A percentile compares a stretch with the other conserved stretches of the same genome.
Conservation (phyloP, 2,888 invertebrate species). For the Lycia hirtaria region DNA sequence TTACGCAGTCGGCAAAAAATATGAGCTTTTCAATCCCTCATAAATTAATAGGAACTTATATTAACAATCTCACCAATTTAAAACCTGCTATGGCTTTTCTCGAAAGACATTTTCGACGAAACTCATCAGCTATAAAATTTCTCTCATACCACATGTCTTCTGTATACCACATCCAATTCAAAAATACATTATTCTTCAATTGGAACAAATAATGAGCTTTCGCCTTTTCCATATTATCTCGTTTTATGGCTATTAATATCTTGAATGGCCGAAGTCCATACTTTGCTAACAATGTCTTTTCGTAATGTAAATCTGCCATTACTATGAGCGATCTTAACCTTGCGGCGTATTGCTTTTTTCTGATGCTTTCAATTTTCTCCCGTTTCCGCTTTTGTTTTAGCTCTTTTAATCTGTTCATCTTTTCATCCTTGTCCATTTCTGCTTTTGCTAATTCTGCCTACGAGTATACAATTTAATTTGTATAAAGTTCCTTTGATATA, state of each 20-base stretch:
- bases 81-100: constrained; percentile 76
- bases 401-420: constrained; percentile 84
- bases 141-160: constrained; percentile 80
- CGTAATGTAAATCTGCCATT: constrained; percentile 82
- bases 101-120: constrained; percentile 79
- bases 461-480: constrained; percentile 31
- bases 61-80: constrained; percentile 63
- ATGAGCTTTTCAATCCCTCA: too few species aligned
- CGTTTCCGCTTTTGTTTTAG: constrained; percentile 86
- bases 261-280: constrained; percentile 72
- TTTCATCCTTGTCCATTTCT: constrained; percentile 87
- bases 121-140: constrained; percentile 83
- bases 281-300: constrained; percentile 67
- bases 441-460: constrained; percentile 79
- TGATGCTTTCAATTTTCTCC: constrained; percentile 86
- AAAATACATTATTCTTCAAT: constrained; percentile 77
- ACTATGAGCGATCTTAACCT: constrained; percentile 74
- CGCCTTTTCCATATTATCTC: constrained; percentile 74
- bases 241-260: constrained; percentile 63
- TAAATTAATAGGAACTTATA: too few species aligned
- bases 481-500: neutral
- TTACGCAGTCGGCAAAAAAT: too few species aligned
- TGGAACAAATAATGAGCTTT: constrained; percentile 75
- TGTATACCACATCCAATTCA: constrained; percentile 82
- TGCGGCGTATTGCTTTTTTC: constrained; percentile 83